Evolutionary conservation across 1,140 invertebrate species (phyloP).

Genomic region (Drosophila nikananu): DNA sequence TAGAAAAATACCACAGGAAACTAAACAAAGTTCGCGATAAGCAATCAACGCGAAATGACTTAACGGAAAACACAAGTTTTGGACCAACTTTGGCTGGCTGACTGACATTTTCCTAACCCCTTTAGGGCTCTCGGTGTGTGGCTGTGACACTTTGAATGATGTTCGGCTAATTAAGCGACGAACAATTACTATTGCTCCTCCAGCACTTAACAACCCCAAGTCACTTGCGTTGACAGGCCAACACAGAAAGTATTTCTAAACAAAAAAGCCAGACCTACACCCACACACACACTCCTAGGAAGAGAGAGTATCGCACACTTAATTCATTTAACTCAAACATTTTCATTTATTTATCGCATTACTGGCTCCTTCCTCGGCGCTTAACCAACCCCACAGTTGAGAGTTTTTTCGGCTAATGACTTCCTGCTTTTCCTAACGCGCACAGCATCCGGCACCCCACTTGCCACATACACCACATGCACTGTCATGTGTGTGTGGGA

Average conservation of each 20-base stretch:
- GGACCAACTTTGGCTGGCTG: constrained; percentile 6
- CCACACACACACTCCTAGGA: constrained; percentile 6
- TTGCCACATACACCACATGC: constrained; percentile 15
- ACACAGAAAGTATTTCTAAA: constrained; percentile 82
- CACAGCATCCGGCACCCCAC: constrained; percentile 57
- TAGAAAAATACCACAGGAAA: neutral
- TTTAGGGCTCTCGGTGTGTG: constrained; percentile 41
- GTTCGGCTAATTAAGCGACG: constrained; percentile 72
- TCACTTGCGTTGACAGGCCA: constrained; percentile 72
- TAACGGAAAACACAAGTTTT: neutral
- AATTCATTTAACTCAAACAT: constrained; percentile 84
- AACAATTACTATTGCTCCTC: constrained; percentile 47
- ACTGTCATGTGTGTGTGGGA: constrained; percentile 38
- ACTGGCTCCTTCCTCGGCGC: constrained; percentile 38
- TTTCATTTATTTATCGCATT: constrained; percentile 84
- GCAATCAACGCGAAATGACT: constrained; percentile 10
- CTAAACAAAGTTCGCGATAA: constrained; percentile 3
- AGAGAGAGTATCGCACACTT: constrained; percentile 72
- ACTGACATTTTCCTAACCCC: constrained; percentile 39
- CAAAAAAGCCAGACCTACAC: constrained; percentile 26
- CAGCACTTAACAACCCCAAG: constrained; percentile 59
- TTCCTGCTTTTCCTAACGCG: constrained; percentile 78
- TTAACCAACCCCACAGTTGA: constrained; percentile 46
- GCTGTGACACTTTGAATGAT: constrained; percentile 74
- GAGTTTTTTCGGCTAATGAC: constrained; percentile 73